Evolutionary conservation across 2,797 vertebrate species (phyloP), one percentile per base, ranked within the genome.

Genomic region (Argentina silus): DNA sequence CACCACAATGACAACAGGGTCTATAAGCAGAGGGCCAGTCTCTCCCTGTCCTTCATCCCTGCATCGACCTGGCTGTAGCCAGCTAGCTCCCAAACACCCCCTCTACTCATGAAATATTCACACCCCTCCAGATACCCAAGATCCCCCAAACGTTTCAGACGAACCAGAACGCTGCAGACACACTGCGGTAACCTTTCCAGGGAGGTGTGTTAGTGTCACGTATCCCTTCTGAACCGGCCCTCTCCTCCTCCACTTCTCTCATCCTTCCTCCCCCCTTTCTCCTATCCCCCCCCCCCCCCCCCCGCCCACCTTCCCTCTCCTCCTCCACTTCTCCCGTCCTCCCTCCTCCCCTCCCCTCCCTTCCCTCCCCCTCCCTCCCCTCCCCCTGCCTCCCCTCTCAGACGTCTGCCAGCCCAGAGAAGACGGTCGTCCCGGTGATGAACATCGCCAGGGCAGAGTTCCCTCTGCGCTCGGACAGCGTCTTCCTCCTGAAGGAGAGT

Each of bases 381-480:
- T 55, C 55, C n/a, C 36, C 45, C 27, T 9, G 10, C 36, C 47
- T 23, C 45, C 11, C 12, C 9, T 0, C 71, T 4, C 74, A 96
- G 95, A 94, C 88, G 0, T 77, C 91, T 0, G 60, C 91, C n/a
- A 45, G 66, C 63, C 21, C 14, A 10, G 67, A 86, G 0, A 76
- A 67, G 50, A 75, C 89, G 0, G 17, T 55, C 45, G 27, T 96
- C 21, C 95, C 96, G 0, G 87, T 96, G 65, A 88, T 97, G 72
- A 97, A 96, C 79, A 93, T 96, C 78, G 92, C 91, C 2, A 94
- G 94, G 0, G 81, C 88, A 0, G 94, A 95, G 48, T 91, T 97
- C 23, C 83, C 90, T 0, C 90, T 96, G 0, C 92, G 93, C 1
- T 87, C 91, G 0, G 95, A 96, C 72, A 92, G 75, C 0, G 15